Evolutionary conservation across 1,140 invertebrate genomes (phyloP), one percentile per base, ranked within the genome.

Genomic region (Drosophila ercepeae): DNA sequence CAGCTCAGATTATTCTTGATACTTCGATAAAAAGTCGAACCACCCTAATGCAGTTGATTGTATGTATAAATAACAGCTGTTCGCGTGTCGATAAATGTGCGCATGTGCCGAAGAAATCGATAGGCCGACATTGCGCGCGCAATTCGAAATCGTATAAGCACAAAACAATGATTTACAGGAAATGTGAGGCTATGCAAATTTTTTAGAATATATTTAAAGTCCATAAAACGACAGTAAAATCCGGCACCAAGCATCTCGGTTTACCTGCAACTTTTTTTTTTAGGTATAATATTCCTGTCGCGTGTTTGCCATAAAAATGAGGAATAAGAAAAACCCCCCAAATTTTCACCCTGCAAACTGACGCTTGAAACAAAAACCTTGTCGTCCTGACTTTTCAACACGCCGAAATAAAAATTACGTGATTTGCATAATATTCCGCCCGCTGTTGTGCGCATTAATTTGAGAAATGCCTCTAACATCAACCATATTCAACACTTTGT

Each of bases 71-170:
- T 4, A 4, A 45, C 74, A 83, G 78, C 78, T 78, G 78, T 70
- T 50, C 4, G 19, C 16, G 39, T 45, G 74, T 74, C 78, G 78
- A 83, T 70, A 60, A 23, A 34, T 11, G 4, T 74, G 78, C 67
- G 61, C 74, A 77, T 78, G 77, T 70, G 51, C 44, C 19, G 32
- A 45, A 6, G 53, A 42, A 18, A 81, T 81, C 78, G 78, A 73
- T 18, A 14, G 3, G 39, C n/a, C 19, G 36, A 11, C 23, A 14
- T 29, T 4, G 50, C 53, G 16, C 21, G 39, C 16, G 18, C 0
- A 41, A 72, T 61, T 81, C 67, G 27, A 76, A 77, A 14, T 36
- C 11, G 9, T 0, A 32, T 3, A 8, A 23, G 32, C 48, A 36
- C 4, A 18, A n/a, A 32, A 13, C 19, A 41, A 8, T 16, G 6